Conservation (phyloP, 2,113 vertebrate species). For the Crypturellus undulatus region DNA sequence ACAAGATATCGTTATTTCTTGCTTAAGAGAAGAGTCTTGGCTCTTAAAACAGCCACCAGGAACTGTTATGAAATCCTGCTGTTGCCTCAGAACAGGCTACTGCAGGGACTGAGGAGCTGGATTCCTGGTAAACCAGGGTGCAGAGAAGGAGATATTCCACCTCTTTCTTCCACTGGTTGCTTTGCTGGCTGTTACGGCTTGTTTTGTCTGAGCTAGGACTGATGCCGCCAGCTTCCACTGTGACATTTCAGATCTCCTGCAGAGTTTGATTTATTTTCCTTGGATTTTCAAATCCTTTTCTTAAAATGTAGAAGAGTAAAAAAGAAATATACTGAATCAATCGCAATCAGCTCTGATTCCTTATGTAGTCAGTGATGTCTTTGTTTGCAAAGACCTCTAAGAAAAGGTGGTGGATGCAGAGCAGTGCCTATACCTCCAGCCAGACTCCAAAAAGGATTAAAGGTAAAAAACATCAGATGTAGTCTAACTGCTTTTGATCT, state of each 20-base stretch:
- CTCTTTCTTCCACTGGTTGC: neutral
- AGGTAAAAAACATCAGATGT: neutral
- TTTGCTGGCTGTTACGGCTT: neutral
- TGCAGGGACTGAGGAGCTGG: neutral
- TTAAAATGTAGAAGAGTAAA: neutral
- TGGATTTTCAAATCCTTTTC: neutral
- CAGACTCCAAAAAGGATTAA: neutral
- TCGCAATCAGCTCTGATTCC: neutral
- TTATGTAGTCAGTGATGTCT: neutral
- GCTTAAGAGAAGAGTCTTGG: neutral
- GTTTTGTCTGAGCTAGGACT: neutral
- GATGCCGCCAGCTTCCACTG: neutral
- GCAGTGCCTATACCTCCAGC: neutral
- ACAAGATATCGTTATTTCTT: neutral
- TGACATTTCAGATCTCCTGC: neutral
- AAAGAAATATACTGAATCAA: neutral
- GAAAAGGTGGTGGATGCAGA: neutral
- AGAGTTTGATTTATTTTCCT: neutral
- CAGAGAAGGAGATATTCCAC: neutral
- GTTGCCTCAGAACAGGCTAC: accelerated
- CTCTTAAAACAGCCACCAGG: neutral
- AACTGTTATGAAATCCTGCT: neutral
- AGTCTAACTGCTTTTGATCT: neutral
- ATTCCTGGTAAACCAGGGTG: neutral
- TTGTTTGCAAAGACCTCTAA: neutral